These are phyloP conservation scores for Subanguina moxae DNA, from an alignment of 1,140 invertebrate genomes.

Conservation along the genomic window DNA sequence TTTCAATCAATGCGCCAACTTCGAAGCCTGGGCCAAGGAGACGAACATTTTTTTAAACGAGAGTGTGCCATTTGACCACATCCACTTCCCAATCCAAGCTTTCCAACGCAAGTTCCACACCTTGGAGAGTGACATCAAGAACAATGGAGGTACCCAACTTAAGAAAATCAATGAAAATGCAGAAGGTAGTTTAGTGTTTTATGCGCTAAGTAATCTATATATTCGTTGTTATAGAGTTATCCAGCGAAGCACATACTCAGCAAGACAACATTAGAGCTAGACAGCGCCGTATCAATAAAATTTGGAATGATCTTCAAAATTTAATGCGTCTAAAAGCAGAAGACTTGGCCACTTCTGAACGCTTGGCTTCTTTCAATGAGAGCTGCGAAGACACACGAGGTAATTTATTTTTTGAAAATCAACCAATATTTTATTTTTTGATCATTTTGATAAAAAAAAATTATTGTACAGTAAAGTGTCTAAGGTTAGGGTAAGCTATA, in stretches of 20 bases:
- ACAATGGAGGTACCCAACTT: conserved; percentile 76
- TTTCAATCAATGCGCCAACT: conserved; percentile 94
- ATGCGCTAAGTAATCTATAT: too few species aligned
- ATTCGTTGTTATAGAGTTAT: too few species aligned
- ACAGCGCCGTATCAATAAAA: conserved; percentile 70
- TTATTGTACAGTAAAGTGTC: too few species aligned
- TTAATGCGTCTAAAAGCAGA: conserved; percentile 82
- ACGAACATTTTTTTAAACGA: conserved; percentile 81
- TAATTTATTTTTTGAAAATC: too few species aligned
- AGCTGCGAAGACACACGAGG: conserved; percentile 80
- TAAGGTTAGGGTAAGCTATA: too few species aligned
- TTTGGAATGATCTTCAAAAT: conserved; percentile 77
- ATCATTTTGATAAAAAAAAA: too few species aligned
- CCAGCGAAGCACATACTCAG: conserved; percentile 78
- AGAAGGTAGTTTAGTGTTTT: too few species aligned
- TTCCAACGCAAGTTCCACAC: conserved; percentile 92
- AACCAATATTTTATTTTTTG: too few species aligned
- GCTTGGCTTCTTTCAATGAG: conserved; percentile 86
- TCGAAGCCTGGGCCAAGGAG: conserved; percentile 93
- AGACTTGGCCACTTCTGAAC: conserved; percentile 66
- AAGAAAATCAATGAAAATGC: conserved; percentile 82
- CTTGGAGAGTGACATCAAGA: conserved; percentile 88
- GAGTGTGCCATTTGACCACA: conserved; percentile 76
- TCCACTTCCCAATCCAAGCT: too few species aligned
- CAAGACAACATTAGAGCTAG: conserved; percentile 76